These are phyloP conservation scores for Hemiprocne comata DNA, from an alignment of 2,113 vertebrate genomes.

Conservation along the genomic window DNA sequence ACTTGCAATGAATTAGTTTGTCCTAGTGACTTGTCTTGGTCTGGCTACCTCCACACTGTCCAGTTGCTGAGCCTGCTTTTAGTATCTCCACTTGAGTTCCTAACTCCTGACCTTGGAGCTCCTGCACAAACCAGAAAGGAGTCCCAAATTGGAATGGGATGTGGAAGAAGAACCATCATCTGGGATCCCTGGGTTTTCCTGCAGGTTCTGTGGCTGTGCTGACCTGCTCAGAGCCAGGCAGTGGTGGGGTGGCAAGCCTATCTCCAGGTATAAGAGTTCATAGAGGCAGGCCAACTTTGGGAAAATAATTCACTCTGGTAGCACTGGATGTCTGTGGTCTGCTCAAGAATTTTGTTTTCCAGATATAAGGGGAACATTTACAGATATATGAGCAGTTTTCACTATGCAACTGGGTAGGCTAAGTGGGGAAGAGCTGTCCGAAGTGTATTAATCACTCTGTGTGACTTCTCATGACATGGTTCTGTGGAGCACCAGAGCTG, in stretches of 20 bases:
- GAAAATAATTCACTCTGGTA: background rate
- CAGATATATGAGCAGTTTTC: background rate
- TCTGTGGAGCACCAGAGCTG: background rate
- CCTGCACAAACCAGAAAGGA: background rate
- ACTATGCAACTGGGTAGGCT: background rate
- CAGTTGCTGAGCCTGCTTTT: background rate
- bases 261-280: background rate
- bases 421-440: background rate
- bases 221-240: background rate
- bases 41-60: slow-evolving; percentile 11
- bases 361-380: background rate
- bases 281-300: background rate
- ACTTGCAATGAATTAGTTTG: background rate
- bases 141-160: background rate
- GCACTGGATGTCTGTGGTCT: background rate
- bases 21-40: background rate
- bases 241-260: background rate
- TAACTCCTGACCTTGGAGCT: background rate
- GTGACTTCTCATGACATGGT: background rate
- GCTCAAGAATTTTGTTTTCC: background rate
- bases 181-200: background rate
- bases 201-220: background rate
- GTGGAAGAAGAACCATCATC: background rate
- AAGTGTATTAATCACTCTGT: background rate
- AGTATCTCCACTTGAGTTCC: background rate